phyloP scores from a whole-genome alignment of 2,113 vertebrate species.

The Protobothrops flavoviridis region DNA sequence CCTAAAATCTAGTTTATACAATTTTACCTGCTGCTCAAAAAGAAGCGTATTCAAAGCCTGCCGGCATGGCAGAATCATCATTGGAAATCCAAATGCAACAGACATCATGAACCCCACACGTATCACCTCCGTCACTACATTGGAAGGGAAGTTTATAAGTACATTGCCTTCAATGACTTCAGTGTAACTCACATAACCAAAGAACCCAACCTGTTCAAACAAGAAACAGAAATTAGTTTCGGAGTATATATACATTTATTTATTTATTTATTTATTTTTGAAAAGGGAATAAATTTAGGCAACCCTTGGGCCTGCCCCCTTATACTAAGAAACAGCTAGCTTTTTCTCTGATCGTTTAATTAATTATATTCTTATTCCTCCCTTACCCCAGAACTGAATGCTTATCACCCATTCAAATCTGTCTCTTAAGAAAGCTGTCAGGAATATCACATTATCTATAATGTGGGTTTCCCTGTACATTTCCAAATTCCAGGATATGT shows the following conservation, averaged over 20 bases:
- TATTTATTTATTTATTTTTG: background rate
- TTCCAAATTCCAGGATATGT: background rate
- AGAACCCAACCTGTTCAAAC: slow-evolving; percentile 88
- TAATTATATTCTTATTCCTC: background rate
- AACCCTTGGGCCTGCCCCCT: no score
- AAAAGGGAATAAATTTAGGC: background rate
- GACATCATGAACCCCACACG: slow-evolving; percentile 98
- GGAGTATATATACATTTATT: background rate
- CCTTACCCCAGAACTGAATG: background rate
- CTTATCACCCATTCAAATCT: background rate
- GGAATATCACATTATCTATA: background rate
- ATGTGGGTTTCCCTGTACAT: background rate
- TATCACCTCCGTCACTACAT: slow-evolving; percentile 94
- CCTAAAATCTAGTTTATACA: background rate
- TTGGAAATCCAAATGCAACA: slow-evolving; percentile 93
- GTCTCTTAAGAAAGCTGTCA: background rate
- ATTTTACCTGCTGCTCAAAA: slow-evolving; percentile 93
- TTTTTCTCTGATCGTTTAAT: background rate
- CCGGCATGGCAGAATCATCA: slow-evolving; percentile 97
- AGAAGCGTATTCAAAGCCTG: slow-evolving; percentile 97
- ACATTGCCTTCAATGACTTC: slow-evolving; percentile 93
- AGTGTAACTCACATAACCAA: slow-evolving; percentile 95
- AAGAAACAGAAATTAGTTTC: background rate
- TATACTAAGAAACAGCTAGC: rapidly evolving
- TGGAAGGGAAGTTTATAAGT: slow-evolving; percentile 96